Percentiles rank a stretch among this genome's conserved stretches.
Conservation (phyloP, 2,888 invertebrate species). For the Netelia virgata region DNA sequence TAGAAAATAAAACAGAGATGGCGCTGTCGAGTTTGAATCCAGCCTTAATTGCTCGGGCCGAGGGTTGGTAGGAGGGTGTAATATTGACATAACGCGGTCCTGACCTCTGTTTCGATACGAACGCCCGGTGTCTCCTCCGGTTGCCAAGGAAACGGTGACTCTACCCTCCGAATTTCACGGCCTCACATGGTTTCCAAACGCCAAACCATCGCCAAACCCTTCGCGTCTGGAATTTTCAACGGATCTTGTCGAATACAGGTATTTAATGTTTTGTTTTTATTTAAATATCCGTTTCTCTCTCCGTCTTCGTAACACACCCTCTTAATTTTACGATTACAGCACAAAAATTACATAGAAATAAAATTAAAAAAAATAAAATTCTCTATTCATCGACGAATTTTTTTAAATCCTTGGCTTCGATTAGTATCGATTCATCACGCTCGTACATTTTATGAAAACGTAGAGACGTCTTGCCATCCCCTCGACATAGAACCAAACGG, state of each 20-base stretch:
- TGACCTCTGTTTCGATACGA: constrained; percentile 72
- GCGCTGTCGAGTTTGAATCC: too few species aligned
- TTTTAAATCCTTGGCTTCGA: not conserved
- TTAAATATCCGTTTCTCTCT: not conserved
- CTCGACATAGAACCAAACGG: constrained; percentile 67
- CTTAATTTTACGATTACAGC: too few species aligned
- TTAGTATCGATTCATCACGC: not conserved
- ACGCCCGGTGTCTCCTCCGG: constrained; percentile 67
- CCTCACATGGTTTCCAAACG: constrained; percentile 53
- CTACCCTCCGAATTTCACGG: constrained; percentile 70
- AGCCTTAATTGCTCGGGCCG: too few species aligned
- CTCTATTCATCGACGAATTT: not conserved
- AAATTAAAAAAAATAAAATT: too few species aligned
- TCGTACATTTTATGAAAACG: not conserved
- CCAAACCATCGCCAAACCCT: constrained; percentile 42
- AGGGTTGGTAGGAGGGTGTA: constrained; percentile 22
- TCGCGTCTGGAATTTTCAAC: constrained; percentile 40
- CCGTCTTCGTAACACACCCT: too few species aligned
- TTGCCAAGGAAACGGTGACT: constrained; percentile 71
- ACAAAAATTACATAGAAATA: too few species aligned
- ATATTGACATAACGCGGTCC: constrained; percentile 74
- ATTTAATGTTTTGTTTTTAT: constrained; percentile 9
- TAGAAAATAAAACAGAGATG: too few species aligned
- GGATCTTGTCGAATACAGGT: constrained; percentile 46
- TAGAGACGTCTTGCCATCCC: not conserved